Base-by-base conservation (phyloP, 1,140 invertebrate species). In the Megalopta genalis region DNA sequence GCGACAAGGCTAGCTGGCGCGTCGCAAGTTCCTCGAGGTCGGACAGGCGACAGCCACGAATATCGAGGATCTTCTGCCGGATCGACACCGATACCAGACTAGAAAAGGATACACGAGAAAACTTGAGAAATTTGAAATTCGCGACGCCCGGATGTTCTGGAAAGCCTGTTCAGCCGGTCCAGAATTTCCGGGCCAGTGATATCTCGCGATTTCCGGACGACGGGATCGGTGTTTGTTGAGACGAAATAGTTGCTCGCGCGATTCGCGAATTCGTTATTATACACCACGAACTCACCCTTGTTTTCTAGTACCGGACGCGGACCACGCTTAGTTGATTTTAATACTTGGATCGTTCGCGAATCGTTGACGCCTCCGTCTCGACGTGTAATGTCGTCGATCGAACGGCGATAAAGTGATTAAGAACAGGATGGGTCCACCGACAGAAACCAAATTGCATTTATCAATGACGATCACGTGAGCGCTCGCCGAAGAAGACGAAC, bases 1-100 rank as follows among this genome's bases (percentile, higher is more conserved):
- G 32, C 39, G 67, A 65, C 70, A 27, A 69, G 68, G 84, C 84
- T 86, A 83, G 84, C 84, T 86, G 81, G 85, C 84, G 69, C 21
- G 14, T 12, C 46, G 32, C 32, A 73, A 71, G 37, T 63, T 46
- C n/a, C 21, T 68, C 74, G 52, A 39, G 62, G 16, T 69, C 37
- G 37, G 57, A 27, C 54, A 21, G 62, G 14, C 16, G 54, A 10
- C 21, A 57, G 25, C 68, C 52, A 66, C 42, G 70, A 42, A 77
- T 81, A 66, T 16, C 62, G 18, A 77, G 65, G 79, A 85, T 74
- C 66, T 78, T 67, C 18, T 21, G n/a, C 32, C 8, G 8, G 8
- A n/a, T 25, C 9, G 21, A n/a, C 27, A 12, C 14, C 32, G 32
- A 46, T 46, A 46, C 9, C 42, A 46, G 10, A 14, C 0, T 3